phyloP scores from a whole-genome alignment of 2,797 vertebrate species.

The Lepus townsendii region DNA sequence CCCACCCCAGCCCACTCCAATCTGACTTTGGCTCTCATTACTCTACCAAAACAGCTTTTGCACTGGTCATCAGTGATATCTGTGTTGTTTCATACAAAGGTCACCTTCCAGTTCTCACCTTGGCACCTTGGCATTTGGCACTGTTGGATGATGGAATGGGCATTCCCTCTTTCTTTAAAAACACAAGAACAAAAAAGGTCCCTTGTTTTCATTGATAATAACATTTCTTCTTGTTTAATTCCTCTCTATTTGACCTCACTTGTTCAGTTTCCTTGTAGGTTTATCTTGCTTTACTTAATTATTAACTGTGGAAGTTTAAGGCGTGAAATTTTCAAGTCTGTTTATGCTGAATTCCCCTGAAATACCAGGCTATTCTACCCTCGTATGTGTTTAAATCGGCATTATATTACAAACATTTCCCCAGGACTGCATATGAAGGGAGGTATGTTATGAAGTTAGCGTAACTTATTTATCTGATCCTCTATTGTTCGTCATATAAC shows the following conservation, averaged over 20 bases:
- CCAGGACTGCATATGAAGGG: not conserved
- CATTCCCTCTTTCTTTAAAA: not conserved
- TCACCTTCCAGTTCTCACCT: not conserved
- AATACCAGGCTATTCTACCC: not conserved
- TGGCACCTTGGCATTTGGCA: not conserved
- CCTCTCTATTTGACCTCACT: not conserved
- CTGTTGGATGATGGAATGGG: not conserved
- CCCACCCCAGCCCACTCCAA: not conserved
- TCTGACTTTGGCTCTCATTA: not conserved
- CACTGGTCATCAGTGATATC: too few species aligned
- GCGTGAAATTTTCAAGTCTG: not conserved
- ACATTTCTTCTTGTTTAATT: not conserved
- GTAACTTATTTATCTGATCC: not conserved
- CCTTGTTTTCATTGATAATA: not conserved
- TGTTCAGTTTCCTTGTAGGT: not conserved
- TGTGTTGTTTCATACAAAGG: not conserved
- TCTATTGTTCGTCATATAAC: not conserved
- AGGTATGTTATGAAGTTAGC: not conserved
- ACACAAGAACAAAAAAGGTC: not conserved
- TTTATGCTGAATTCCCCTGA: not conserved
- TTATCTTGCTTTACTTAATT: not conserved
- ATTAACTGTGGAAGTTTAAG: not conserved
- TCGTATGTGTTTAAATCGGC: constrained; percentile 9
- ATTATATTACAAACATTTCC: not conserved
- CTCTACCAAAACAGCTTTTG: not conserved